Base-by-base conservation (phyloP, 2,113 vertebrate genomes). In the Pelecanoides urinatrix region DNA sequence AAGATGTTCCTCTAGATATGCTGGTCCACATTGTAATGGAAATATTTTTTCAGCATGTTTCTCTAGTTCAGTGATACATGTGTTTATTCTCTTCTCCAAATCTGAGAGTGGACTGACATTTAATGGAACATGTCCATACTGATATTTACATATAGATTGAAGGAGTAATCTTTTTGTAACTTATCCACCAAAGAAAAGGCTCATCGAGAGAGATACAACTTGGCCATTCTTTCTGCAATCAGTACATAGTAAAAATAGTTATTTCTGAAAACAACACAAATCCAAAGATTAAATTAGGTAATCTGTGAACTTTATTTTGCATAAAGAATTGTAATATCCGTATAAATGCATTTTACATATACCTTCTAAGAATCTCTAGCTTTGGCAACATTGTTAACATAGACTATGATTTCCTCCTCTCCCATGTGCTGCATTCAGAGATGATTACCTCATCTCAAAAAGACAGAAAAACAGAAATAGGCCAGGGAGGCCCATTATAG, bases 161-260 rank as follows among this genome's bases (percentile, higher is more conserved):
- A 96, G 38, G 95, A 94, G 87, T 36, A 75, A 55, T 92, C 95
- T 52, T 95, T 90, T 86, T 76, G 84, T 68, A 95, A 73, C 44
- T 89, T 83, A 55, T 50, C 78, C 53, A 96, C 23, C 36, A 21
- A 36, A 70, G 91, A 61, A 50, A 56, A 84, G 27, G 26, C n/a
- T 97, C 70, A 77, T 18, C 10, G 10, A 80, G 75, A 67, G 8
- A 19, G 12, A 86, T 7, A 62, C 56, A 62, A 49, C 40, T 96
- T 76, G 96, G 97, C 96, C 97, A 97, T 15, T 95, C 80, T 38
- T 97, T 97, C 97, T 97, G 91, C 40, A 97, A 81, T n/a, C 94
- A 92, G 50, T 73, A 23, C 34, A 23, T 9, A 62, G 26, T 17
- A 36, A 96, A 75, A 95, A n/a, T 47, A 76, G 74, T 61, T n/a